Evolutionary conservation across 2,113 vertebrate species (phyloP).

Genomic region (Hippocampus comes): DNA sequence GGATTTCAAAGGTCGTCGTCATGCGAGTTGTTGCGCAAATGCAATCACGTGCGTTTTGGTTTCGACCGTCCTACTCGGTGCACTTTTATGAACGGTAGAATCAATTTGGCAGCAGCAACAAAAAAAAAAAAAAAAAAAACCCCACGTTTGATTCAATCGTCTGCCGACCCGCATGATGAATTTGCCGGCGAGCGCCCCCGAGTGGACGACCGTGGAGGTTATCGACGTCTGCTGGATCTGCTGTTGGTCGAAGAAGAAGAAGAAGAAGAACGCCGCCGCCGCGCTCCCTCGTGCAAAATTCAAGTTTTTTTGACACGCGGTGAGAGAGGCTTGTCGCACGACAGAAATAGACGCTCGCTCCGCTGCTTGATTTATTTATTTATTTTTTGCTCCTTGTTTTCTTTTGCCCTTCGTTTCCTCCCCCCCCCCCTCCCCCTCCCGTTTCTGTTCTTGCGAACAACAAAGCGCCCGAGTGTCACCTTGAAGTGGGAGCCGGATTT

Average conservation of each 20-base stretch:
- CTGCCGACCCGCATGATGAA: conserved; percentile 77
- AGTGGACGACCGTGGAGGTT: conserved; percentile 72
- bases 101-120: conserved; percentile 66
- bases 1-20: too few relatives aligned
- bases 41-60: too few relatives aligned
- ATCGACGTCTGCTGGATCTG: conserved; percentile 76
- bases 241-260: conserved; percentile 41
- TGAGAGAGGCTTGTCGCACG: conserved; percentile 59
- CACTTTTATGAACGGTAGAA: conserved; percentile 71
- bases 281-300: conserved; percentile 68
- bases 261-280: conserved; percentile 44
- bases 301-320: conserved; percentile 66
- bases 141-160: conserved; percentile 69
- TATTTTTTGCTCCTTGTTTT: conserved; percentile 40
- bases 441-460: conserved; percentile 47
- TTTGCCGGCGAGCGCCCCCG: conserved; percentile 52
- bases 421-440: not conserved
- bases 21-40: too few relatives aligned
- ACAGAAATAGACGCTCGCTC: conserved; percentile 65
- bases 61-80: too few relatives aligned
- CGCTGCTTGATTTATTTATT: too few relatives aligned
- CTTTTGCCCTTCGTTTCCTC: conserved; percentile 28
- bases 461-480: conserved; percentile 66
- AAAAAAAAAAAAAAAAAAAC: too few relatives aligned
- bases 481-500: conserved; percentile 69